Conservation (phyloP, 2,888 invertebrate genomes). For the Calliphora vomitoria region DNA sequence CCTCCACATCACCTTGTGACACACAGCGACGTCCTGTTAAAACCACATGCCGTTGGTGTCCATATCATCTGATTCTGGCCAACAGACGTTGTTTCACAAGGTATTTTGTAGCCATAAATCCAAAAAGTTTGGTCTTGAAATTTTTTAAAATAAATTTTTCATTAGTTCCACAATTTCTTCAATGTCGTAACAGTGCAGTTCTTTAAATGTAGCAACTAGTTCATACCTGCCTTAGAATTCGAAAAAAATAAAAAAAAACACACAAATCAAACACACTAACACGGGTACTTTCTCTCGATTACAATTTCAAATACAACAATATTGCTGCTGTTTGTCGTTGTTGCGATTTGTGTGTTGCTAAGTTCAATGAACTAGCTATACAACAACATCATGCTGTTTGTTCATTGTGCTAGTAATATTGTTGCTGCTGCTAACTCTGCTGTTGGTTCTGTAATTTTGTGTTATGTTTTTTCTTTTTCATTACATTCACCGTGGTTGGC, state of each 20-base stretch:
- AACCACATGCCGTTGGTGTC: too few species aligned
- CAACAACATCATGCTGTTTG: conserved; percentile 63
- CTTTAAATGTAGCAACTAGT: too few species aligned
- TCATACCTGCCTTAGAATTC: too few species aligned
- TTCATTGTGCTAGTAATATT: conserved; percentile 45
- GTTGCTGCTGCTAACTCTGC: conserved; percentile 39
- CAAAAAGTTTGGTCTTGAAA: too few species aligned
- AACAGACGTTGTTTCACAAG: too few species aligned
- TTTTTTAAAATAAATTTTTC: too few species aligned
- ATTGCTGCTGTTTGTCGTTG: not conserved
- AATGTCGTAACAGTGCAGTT: too few species aligned
- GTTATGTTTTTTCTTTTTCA: not conserved
- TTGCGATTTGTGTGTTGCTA: conserved; percentile 77
- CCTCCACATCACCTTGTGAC: too few species aligned
- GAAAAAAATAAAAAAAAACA: not conserved
- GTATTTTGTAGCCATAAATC: too few species aligned
- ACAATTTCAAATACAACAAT: conserved; percentile 62
- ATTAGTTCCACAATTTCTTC: too few species aligned
- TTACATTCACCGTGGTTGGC: conserved; percentile 16
- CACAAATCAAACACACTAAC: conserved; percentile 35
- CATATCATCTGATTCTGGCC: too few species aligned
- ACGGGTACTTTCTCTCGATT: conserved; percentile 75
- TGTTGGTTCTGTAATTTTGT: conserved; percentile 57
- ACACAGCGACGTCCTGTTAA: too few species aligned
- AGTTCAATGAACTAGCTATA: conserved; percentile 81